phyloP scores from a whole-genome alignment of 2,113 vertebrate genomes.

The Hucho hucho region DNA sequence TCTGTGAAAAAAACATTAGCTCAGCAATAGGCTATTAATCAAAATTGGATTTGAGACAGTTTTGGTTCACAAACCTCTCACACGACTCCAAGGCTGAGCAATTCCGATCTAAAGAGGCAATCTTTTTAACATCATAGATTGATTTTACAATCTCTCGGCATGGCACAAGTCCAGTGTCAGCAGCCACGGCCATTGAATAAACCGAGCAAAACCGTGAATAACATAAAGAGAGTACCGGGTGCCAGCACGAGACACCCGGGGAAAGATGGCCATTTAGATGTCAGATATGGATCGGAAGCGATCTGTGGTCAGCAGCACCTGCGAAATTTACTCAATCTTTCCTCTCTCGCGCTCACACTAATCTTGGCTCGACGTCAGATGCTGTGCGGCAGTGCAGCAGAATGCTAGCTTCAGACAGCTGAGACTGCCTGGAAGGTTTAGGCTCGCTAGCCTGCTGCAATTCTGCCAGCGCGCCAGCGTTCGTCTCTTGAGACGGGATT shows the following conservation, averaged over 20 bases:
- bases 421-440: conserved; percentile 57
- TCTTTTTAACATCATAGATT: conserved; percentile 63
- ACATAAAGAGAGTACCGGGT: conserved; percentile 42
- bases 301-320: conserved; percentile 76
- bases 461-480: not conserved
- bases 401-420: conserved; percentile 74
- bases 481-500: conserved; percentile 45
- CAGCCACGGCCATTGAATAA: conserved; percentile 39
- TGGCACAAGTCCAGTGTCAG: conserved; percentile 28
- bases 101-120: conserved; percentile 57
- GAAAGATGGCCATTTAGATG: conserved; percentile 46
- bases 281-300: conserved; percentile 64
- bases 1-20: too few species aligned
- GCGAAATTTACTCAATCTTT: conserved; percentile 66
- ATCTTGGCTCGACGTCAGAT: conserved; percentile 90
- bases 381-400: conserved; percentile 93
- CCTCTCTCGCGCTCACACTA: conserved; percentile 67
- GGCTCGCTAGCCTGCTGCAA: conserved; percentile 49
- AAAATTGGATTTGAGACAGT: too few species aligned
- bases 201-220: conserved; percentile 41
- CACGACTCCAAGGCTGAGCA: conserved; percentile 57
- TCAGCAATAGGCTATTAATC: too few species aligned
- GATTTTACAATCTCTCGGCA: conserved; percentile 43
- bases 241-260: too few species aligned
- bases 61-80: conserved; percentile 30